phyloP scores from a whole-genome alignment of 2,113 vertebrate species.

The Porphyrio hochstetteri region DNA sequence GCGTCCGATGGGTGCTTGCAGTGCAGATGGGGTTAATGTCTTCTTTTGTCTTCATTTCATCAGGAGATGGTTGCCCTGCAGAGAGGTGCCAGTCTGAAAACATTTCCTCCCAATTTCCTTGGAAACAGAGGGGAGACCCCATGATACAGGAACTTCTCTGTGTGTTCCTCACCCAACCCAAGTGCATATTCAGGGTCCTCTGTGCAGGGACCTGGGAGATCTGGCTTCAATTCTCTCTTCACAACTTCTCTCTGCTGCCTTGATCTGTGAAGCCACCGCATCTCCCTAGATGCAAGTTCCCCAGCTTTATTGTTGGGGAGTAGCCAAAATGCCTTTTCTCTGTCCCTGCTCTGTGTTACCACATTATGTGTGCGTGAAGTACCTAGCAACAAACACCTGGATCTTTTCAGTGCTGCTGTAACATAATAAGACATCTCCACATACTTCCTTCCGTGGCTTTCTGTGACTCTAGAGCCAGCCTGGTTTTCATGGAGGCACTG shows the following conservation, averaged over 20 bases:
- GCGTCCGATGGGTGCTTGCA: background rate
- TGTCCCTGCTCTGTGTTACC: background rate
- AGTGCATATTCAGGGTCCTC: background rate
- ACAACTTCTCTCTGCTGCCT: background rate
- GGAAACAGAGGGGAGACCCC: background rate
- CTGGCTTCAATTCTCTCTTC: background rate
- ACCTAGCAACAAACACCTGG: background rate
- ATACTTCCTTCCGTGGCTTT: background rate
- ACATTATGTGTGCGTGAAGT: background rate
- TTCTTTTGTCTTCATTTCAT: too few species aligned
- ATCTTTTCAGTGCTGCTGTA: background rate
- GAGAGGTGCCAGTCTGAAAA: background rate
- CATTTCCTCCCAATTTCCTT: background rate
- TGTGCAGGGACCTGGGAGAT: background rate
- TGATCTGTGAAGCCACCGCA: fast-evolving
- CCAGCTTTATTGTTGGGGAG: background rate
- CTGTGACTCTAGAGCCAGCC: background rate
- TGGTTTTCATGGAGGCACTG: background rate
- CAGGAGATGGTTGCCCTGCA: background rate
- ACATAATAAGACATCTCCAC: background rate
- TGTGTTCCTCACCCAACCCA: background rate
- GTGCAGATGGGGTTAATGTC: background rate
- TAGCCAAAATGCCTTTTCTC: background rate
- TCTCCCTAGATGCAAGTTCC: background rate
- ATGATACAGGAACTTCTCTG: background rate